Conservation (phyloP, 2,797 vertebrate species). For the Hapalemur alaotrensis region DNA sequence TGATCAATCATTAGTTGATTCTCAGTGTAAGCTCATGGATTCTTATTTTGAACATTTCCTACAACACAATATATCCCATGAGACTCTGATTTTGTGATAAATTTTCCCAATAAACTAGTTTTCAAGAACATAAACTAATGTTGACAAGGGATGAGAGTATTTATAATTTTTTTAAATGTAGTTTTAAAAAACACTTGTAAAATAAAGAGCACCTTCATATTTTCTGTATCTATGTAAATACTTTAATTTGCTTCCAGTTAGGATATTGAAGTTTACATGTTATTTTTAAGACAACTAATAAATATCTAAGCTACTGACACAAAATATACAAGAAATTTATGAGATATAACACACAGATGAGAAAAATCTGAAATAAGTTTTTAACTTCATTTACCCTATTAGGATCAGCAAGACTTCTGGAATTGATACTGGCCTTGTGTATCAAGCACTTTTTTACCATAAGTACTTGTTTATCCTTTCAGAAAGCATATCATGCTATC, state of each 20-base stretch:
- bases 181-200: not conserved
- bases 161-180: not conserved
- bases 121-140: not conserved
- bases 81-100: not conserved
- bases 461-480: not conserved
- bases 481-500: not conserved
- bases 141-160: not conserved
- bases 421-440: not conserved
- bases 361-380: not conserved
- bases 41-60: not conserved
- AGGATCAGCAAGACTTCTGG: not conserved
- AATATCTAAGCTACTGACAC: not conserved
- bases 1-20: not conserved
- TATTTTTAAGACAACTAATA: conserved; percentile 23
- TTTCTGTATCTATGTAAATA: conserved; percentile 17
- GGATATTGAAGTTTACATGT: not conserved
- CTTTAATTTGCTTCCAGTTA: conserved; percentile 61
- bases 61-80: not conserved
- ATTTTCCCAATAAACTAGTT: not conserved
- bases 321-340: conserved; percentile 6
- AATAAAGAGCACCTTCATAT: not conserved
- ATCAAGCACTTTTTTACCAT: not conserved
- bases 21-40: not conserved
- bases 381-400: not conserved
- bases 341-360: not conserved